A percentile compares a stretch with the other conserved stretches of the same genome.
These are phyloP conservation scores for Oryzias javanicus DNA, from an alignment of 2,113 vertebrate species.

Conservation along the genomic window DNA sequence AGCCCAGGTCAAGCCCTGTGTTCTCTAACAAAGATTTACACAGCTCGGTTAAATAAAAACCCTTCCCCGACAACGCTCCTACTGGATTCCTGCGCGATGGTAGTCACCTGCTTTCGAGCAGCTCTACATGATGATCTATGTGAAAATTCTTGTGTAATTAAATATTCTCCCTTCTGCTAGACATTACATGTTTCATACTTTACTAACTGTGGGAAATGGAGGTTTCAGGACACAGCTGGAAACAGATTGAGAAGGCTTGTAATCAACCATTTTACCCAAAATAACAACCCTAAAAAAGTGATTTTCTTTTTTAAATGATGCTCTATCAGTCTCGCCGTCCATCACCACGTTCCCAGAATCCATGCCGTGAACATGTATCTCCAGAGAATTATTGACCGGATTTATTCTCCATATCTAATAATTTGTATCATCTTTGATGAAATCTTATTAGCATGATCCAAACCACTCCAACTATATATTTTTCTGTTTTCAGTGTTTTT, in stretches of 20 bases:
- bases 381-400: too few relatives aligned
- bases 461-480: too few relatives aligned
- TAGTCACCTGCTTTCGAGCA: conserved; percentile 47
- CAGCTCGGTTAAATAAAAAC: conserved; percentile 70
- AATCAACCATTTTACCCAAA: conserved; percentile 12
- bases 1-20: conserved; percentile 47
- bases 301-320: not conserved
- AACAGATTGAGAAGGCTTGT: conserved; percentile 13
- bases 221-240: conserved; percentile 10
- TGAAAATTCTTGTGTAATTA: conserved; percentile 54
- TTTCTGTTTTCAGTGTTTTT: too few relatives aligned
- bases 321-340: too few relatives aligned
- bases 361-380: too few relatives aligned
- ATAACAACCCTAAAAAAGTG: not conserved
- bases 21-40: conserved; percentile 69
- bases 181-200: conserved; percentile 32
- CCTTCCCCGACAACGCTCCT: conserved; percentile 28
- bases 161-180: conserved; percentile 38
- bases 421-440: too few relatives aligned
- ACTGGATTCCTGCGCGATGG: conserved; percentile 40
- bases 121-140: conserved; percentile 43
- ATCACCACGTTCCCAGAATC: too few relatives aligned
- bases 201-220: conserved; percentile 48
- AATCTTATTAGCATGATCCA: too few relatives aligned
- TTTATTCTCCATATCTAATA: too few relatives aligned